phyloP scores from a whole-genome alignment of 23 tunicate species.

The Ascidia mentula region DNA sequence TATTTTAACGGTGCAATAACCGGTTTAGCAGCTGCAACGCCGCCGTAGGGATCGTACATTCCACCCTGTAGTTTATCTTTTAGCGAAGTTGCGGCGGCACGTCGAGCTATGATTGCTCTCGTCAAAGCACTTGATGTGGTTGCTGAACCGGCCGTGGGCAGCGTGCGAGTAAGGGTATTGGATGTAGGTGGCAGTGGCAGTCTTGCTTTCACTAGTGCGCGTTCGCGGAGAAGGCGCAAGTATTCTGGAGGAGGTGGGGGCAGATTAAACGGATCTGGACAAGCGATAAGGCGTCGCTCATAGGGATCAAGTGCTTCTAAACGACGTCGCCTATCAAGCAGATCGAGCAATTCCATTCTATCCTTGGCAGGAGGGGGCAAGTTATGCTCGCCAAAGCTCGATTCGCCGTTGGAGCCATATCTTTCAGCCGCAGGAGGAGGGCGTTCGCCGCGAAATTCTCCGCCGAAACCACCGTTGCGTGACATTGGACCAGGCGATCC shows the following conservation, averaged over 20 bases:
- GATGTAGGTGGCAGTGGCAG: conserved; percentile 75
- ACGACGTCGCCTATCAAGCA: conserved; percentile 80
- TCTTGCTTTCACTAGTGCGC: conserved; percentile 80
- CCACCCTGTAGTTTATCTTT: conserved; percentile 10
- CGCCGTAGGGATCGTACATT: neutral
- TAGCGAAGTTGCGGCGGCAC: conserved; percentile 42
- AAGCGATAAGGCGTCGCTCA: conserved; percentile 80
- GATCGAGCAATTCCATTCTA: conserved; percentile 80
- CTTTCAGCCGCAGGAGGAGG: conserved; percentile 17
- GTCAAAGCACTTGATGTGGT: conserved; percentile 66
- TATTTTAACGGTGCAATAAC: neutral
- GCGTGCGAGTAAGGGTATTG: conserved; percentile 32
- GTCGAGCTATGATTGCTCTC: conserved; percentile 78
- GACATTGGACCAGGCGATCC: conserved; percentile 29
- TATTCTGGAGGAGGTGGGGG: conserved; percentile 97
- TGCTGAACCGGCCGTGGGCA: conserved; percentile 70
- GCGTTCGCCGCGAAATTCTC: conserved; percentile 23
- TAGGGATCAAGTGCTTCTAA: conserved; percentile 85
- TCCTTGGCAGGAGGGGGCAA: conserved; percentile 88
- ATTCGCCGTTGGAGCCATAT: conserved; percentile 39
- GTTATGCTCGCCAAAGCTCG: conserved; percentile 27
- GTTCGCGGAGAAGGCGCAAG: conserved; percentile 69
- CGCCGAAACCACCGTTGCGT: conserved; percentile 18
- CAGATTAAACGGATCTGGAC: conserved; percentile 84
- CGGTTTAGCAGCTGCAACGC: neutral